Base-by-base conservation (phyloP, 2,113 vertebrate genomes). In the Petroica traversi region DNA sequence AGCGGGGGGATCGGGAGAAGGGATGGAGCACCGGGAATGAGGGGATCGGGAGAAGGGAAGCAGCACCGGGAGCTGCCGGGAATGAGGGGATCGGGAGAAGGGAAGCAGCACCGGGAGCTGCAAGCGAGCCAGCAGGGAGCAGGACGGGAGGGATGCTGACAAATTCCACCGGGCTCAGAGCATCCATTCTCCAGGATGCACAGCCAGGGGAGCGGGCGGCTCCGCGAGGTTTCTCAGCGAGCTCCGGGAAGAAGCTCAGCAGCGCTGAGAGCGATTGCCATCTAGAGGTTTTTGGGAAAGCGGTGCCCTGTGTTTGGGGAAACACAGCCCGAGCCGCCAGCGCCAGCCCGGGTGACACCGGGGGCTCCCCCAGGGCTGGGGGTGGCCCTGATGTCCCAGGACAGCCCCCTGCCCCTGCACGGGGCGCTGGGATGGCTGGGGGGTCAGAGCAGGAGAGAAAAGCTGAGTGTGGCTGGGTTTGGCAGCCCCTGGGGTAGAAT, bases 101-200 rank as follows among this genome's bases (percentile, higher is more conserved):
- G 48, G 48, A 24, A 13, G 48, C 23, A 48, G 46, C 46, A 48
- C 41, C 43, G 0, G 38, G 54, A 41, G 55, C 8, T 31, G 74
- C 40, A 3, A 1, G 61, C 1, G 2, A n/a, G 1, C 7, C 1
- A 6, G 75, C 59, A 7, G 55, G 45, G 8, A 51, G 36, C 45
- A 10, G 9, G 51, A 14, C 34, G 1, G 1, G 8, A 41, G 34
- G 26, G 49, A 13, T 46, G 78, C 73, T 48, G 78, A 9, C 18
- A 34, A 26, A 16, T 0, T 6, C 1, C 28, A 2, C 0, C 9
- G 11, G 9, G 41, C 89, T 49, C 41, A 0, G 20, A 41, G 58
- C 45, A 0, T 1, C 9, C 0, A 0, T 14, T 5, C 24, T 4
- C 6, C 73, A 1, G 78, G 48, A 7, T 0, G 15, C 49, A 5